A percentile compares a stretch with the other conserved stretches of the same genome.
phyloP scores from a whole-genome alignment of 2,113 vertebrate genomes.

The Cathartes aura region DNA sequence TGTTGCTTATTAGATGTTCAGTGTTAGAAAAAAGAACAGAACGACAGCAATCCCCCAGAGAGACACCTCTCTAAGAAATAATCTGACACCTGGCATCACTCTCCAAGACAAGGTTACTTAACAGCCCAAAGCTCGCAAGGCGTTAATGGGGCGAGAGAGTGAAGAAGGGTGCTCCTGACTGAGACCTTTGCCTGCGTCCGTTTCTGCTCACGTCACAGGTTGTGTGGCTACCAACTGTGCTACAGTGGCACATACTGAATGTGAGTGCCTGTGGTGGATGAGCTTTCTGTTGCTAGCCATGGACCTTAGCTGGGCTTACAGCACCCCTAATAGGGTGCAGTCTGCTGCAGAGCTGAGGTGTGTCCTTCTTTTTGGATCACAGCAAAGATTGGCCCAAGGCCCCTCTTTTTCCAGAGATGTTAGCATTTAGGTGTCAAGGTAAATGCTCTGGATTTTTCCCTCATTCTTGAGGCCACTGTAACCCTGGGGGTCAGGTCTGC shows the following conservation, averaged over 20 bases:
- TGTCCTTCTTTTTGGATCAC: background rate
- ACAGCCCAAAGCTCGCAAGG: background rate
- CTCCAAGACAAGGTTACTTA: background rate
- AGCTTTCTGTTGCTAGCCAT: background rate
- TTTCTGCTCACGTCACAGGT: background rate
- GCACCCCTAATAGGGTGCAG: background rate
- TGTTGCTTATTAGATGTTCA: constrained; percentile 64
- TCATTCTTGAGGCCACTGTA: background rate
- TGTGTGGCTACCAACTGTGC: background rate
- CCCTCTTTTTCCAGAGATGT: background rate
- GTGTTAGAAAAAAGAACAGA: constrained; percentile 29
- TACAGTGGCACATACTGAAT: background rate
- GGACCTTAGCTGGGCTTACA: background rate
- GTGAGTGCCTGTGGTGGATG: background rate
- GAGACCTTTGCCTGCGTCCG: background rate
- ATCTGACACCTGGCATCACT: background rate
- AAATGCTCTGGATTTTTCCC: background rate
- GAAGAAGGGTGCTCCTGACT: background rate
- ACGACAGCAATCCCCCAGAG: background rate
- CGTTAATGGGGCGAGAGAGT: background rate
- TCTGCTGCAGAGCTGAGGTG: background rate
- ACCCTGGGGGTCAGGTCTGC: background rate
- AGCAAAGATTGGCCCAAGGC: background rate
- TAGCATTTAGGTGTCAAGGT: background rate
- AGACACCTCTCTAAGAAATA: constrained; percentile 21